phyloP scores from a whole-genome alignment of 1,140 invertebrate species.

The Rhopalosiphum padi region DNA sequence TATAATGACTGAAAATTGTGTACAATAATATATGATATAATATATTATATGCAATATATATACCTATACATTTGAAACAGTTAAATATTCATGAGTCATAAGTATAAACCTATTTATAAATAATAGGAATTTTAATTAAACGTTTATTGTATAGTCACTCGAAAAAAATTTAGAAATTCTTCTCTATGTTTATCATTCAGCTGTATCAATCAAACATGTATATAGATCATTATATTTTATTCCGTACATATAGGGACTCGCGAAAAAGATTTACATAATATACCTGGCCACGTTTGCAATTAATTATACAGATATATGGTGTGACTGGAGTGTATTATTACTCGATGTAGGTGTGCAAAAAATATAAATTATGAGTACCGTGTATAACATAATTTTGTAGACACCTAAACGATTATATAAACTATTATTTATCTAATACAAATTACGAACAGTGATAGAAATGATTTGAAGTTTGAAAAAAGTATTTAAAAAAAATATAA shows the following conservation, averaged over 20 bases:
- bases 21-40: not conserved
- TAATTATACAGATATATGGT: not conserved
- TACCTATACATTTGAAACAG: not conserved
- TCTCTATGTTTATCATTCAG: not conserved
- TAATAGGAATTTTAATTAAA: conserved; percentile 42
- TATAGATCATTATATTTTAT: not conserved
- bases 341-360: not conserved
- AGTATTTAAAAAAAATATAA: not conserved
- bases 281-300: not conserved
- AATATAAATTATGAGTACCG: not conserved
- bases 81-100: conserved; percentile 12
- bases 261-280: not conserved
- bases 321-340: not conserved
- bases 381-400: not conserved
- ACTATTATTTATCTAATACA: not conserved
- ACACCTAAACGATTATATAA: not conserved
- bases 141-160: too few species aligned
- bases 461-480: not conserved
- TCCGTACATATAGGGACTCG: not conserved
- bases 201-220: not conserved
- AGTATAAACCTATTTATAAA: not conserved
- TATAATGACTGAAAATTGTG: conserved; percentile 13
- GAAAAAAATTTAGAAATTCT: conserved; percentile 12
- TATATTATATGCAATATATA: not conserved
- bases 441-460: not conserved